Base-by-base conservation (phyloP, 1,140 invertebrate genomes). In the Leptinotarsa undecemlineata region DNA sequence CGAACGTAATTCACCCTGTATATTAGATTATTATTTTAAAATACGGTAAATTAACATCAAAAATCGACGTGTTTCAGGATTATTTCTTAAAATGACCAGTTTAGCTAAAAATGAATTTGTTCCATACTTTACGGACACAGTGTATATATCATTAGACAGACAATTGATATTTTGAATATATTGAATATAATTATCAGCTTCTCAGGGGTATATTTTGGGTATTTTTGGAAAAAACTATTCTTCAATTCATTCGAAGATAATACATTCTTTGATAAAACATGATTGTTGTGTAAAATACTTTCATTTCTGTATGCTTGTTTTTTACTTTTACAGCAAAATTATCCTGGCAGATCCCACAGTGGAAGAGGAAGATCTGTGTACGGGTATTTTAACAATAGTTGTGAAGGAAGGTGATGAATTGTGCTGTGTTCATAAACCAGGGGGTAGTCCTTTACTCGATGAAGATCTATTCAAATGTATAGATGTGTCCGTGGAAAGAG, bases 341-440 rank as follows among this genome's bases (percentile, higher is more conserved):
- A 81, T 90, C 63, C 78, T 90, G 48, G 85, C 81, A 20, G 89
- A 91, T 85, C 89, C 90, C 20, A 90, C 88, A 20, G 81, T 85
- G 66, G 88, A 90, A 75, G 90, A 90, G 82, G 90, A 91, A 85
- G 84, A 83, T 78, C 81, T 88, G 23, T 85, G 86, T 23, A 81
- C 76, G 51, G 80, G 81, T 42, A 75, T 81, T 20, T 60, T 86
- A 26, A 86, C 84, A 61, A 76, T 86, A 61, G 83, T 81, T 4
- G 71, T 84, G 51, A 81, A 81, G 68, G 0, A 42, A 0, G 78
- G 81, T 72, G 76, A 82, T 8, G 75, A 84, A 73, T 57, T 86
- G 3, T 85, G 83, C 78, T 85, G 77, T 66, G 79, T 86, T 5
- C 78, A 82, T 62, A 86, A 85, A 81, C 85, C 85, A 8, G 84